Base-by-base conservation (phyloP, 2,113 vertebrate genomes). In the Acinonyx jubatus region DNA sequence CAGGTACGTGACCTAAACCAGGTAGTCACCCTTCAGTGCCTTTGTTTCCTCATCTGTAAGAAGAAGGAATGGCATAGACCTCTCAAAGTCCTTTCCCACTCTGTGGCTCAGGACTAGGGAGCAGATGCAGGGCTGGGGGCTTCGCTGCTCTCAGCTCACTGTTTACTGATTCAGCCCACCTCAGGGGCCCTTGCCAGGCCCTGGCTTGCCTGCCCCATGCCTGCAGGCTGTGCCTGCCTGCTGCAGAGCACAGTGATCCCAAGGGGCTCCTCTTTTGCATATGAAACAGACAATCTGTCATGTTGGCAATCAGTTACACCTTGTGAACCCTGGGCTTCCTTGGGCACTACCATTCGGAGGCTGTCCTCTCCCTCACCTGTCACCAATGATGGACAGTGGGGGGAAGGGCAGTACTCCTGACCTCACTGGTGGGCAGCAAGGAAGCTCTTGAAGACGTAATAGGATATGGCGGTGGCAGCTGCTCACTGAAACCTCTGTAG, bases 211-310 rank as follows among this genome's bases (percentile, higher is more conserved):
- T 85, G 82, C 29, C 84, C 52, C 0, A 0, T 88, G 94, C 93
- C 97, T 0, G 3, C 78, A 80, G 89, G 96, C 97, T 94, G 9
- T 69, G 55, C 15, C 61, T 95, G 91, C 41, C 79, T 74, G 50
- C 68, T 92, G 33, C 11, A 4, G 48, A 74, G 36, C 73, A 1
- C 27, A 5, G 18, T 91, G 25, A 50, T 65, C 68, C 89, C 91
- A 2, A 2, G 74, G 89, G 89, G 29, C 2, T 45, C 57, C 81
- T 96, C 65, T 48, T 97, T 98, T 97, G 73, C 94, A 95, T 96
- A 86, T 97, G 94, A 96, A 96, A 92, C 69, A n/a, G 50, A 16
- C 79, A 94, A 68, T 96, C 95, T 97, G 96, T 97, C 95, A 84
- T 48, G 18, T 33, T 95, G 91, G 78, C 85, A 90, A 38, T 94